phyloP scores from a whole-genome alignment of 1,140 invertebrate species.

The Lepidurus apus region DNA sequence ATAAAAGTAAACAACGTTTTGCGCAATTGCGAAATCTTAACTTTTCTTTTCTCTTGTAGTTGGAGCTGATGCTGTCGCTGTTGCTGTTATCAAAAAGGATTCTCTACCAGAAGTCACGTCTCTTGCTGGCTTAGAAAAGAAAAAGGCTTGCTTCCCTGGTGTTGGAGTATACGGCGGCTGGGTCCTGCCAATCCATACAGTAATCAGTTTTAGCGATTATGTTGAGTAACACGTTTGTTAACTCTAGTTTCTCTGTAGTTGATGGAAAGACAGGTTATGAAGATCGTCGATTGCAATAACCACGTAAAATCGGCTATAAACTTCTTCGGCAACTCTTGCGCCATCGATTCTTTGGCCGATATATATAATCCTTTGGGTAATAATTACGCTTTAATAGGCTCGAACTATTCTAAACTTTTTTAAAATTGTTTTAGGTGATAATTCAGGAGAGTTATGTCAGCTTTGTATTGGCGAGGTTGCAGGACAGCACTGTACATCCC shows the following conservation, averaged over 20 bases:
- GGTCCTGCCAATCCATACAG: conserved; percentile 24
- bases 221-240: background rate
- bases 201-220: background rate
- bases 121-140: conserved; percentile 63
- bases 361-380: conserved; percentile 90
- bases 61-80: conserved; percentile 57
- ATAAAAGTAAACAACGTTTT: conserved; percentile 32
- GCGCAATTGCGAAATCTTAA: background rate
- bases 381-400: conserved; percentile 29
- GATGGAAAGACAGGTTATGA: conserved; percentile 70
- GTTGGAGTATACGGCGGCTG: conserved; percentile 71
- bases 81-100: conserved; percentile 73
- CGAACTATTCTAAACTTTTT: conserved; percentile 22
- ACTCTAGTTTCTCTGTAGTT: conserved; percentile 52
- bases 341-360: conserved; percentile 82
- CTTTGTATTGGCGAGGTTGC: conserved; percentile 73
- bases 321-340: conserved; percentile 86
- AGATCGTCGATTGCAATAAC: conserved; percentile 89
- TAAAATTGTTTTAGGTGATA: conserved; percentile 55
- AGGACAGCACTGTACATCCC: conserved; percentile 71
- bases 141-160: conserved; percentile 79
- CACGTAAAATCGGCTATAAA: conserved; percentile 86
- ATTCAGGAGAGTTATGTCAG: conserved; percentile 72
- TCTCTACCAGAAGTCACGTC: conserved; percentile 56
- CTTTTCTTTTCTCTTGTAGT: conserved; percentile 29